Percentiles rank a stretch among this genome's conserved stretches.
Conservation (phyloP, 2,888 invertebrate species). For the Diarsia brunnea region DNA sequence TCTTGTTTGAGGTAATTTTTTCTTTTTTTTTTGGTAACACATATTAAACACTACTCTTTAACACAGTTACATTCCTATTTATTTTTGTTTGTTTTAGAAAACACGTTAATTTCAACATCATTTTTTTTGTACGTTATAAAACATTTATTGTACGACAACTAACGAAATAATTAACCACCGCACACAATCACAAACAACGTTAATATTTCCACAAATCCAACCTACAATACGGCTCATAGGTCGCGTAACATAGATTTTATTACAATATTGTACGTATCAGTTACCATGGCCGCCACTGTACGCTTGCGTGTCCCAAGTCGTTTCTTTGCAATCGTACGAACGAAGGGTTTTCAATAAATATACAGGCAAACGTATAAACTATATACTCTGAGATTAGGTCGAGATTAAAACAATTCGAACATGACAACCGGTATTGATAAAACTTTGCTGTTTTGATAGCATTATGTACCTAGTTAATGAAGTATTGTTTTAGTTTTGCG, state of each 20-base stretch:
- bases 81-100: not conserved
- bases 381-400: slow-evolving; percentile 76
- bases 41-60: not conserved
- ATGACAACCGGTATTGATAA: slow-evolving; percentile 83
- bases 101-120: not conserved
- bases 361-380: slow-evolving; percentile 73
- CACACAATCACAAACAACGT: slow-evolving; percentile 11
- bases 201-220: slow-evolving; percentile 34
- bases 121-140: not conserved
- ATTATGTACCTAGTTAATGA: slow-evolving; percentile 32
- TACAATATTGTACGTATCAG: slow-evolving; percentile 66
- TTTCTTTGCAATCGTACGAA: slow-evolving; percentile 88
- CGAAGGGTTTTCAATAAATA: slow-evolving; percentile 90
- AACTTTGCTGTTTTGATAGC: slow-evolving; percentile 69
- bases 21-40: not conserved
- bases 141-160: not conserved
- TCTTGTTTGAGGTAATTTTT: slow-evolving; percentile 74
- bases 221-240: slow-evolving; percentile 49
- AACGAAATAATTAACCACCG: slow-evolving; percentile 13
- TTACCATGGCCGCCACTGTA: slow-evolving; percentile 78
- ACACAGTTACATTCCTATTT: not conserved
- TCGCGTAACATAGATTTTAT: slow-evolving; percentile 58
- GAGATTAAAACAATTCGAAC: slow-evolving; percentile 81
- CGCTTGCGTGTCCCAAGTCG: slow-evolving; percentile 88
- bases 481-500: not conserved